Base-by-base conservation (phyloP, 2,113 vertebrate genomes). In the Melanerpes aurifrons region DNA sequence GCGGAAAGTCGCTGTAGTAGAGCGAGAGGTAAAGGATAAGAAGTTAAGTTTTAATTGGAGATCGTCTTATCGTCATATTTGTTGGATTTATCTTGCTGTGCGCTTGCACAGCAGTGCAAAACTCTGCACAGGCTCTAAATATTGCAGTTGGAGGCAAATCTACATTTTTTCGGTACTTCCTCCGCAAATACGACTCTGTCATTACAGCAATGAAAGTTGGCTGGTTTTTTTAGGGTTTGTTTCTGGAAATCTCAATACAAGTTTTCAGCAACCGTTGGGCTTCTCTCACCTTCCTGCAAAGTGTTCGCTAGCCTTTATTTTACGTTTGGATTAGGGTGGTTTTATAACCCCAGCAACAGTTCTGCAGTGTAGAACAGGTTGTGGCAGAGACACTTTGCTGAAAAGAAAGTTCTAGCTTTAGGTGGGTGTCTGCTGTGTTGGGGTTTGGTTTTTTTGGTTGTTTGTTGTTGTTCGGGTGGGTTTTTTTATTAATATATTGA, bases 341-440 rank as follows among this genome's bases (percentile, higher is more conserved):
- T 95, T 95, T 95, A 87, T 93, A 92, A 93, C 14, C 58, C 32
- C 74, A 92, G 86, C 75, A 90, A 56, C 71, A 93, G 70, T 94
- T 94, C 87, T 93, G 88, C 90, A 91, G 87, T 54, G 69, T 89
- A 85, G 88, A 79, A 71, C 73, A 84, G 91, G 83, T 89, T 91
- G 69, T 94, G 85, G 70, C 84, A 91, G 75, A 67, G 24, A 83
- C 63, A 92, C 47, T 96, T 96, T 58, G 83, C 67, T 84, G 72
- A 93, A 87, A 94, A 96, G 93, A 97, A 94, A 96, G 91, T 97
- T 96, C 94, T 94, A 94, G 93, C 57, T 94, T 92, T 86, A 77
- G 85, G 45, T 80, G 63, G 84, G n/a, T 81, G 86, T 81, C 74
- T 95, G 10, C 31, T 89, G 29, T 70, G 68, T 62, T 54, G 20